phyloP scores from a whole-genome alignment of 2,113 vertebrate species.

The Sardina pilchardus region DNA sequence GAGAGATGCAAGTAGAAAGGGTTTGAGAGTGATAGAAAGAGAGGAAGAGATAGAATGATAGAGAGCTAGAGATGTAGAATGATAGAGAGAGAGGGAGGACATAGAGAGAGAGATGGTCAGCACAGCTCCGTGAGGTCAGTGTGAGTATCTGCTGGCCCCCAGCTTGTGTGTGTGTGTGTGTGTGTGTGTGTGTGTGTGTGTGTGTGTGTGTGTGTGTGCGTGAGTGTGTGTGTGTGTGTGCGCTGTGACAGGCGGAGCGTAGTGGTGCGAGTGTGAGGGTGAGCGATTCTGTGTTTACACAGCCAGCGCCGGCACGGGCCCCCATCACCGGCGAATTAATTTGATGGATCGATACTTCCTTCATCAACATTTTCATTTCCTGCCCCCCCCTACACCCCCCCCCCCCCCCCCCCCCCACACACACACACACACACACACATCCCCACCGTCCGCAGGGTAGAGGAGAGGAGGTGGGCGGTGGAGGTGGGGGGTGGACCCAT shows the following conservation, averaged over 20 bases:
- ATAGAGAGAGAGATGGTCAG: not conserved
- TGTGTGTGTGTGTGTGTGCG: not conserved
- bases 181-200: not conserved
- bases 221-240: not conserved
- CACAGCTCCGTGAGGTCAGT: not conserved
- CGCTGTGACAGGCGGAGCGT: not conserved
- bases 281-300: slow-evolving; percentile 44
- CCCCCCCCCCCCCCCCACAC: not conserved
- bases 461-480: not conserved
- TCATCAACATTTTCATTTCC: slow-evolving; percentile 43
- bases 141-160: not conserved
- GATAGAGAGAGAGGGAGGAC: not conserved
- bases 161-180: not conserved
- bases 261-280: slow-evolving; percentile 8
- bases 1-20: not conserved
- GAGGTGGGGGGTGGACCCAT: slow-evolving; percentile 10
- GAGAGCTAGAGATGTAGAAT: not conserved
- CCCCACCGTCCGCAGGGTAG: not conserved
- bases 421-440: not conserved
- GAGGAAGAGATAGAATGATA: not conserved
- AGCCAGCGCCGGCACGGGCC: slow-evolving; percentile 22
- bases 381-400: not conserved
- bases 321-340: slow-evolving; percentile 40
- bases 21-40: not conserved
- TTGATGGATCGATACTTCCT: slow-evolving; percentile 41